Base-by-base conservation (phyloP, 2,113 vertebrate species). In the Buteo buteo region DNA sequence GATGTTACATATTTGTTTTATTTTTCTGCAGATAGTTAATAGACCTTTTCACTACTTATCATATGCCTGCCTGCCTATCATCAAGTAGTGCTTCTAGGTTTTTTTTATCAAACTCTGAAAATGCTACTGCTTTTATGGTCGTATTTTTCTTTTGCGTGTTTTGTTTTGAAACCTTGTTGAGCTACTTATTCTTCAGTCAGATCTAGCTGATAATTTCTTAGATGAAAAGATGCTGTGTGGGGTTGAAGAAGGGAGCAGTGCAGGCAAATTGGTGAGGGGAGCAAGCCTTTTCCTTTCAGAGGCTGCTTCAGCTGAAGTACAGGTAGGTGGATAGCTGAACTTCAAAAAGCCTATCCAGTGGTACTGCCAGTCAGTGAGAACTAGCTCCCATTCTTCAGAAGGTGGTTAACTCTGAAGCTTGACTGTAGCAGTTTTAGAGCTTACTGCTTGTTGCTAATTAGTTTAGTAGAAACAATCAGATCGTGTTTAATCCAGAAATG, bases 11-110 rank as follows among this genome's bases (percentile, higher is more conserved):
- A 26, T 54, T 66, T 93, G 77, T 55, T 93, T 87, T 70, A 49
- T 59, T 88, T 66, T 69, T 40, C 47, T 94, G 80, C 92, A 90
- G 86, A 88, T 88, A 64, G 89, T 59, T 86, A 81, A 76, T 76
- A 91, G 86, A 77, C 64, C 84, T 91, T 94, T 81, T 73, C 40
- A 24, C 54, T 95, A 58, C 49, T 92, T 64, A 29, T 47, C 58
- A 50, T 71, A 59, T 84, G 81, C 36, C 44, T 90, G 74, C 76
- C 62, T 73, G 61, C 74, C 72, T 94, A 31, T 79, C 15, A 1
- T 42, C 80, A 88, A 49, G 44, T 34, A 76, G 57, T 13, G 76
- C 47, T 93, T 76, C 50, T 69, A 72, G 40, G 16, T 55, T 72
- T 15, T 42, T 61, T 62, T 47, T 64, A 49, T 58, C 87, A 45